A percentile compares a stretch with the other conserved stretches of the same genome.
Conservation (phyloP, 2,888 invertebrate genomes). For the Plusia festucae region DNA sequence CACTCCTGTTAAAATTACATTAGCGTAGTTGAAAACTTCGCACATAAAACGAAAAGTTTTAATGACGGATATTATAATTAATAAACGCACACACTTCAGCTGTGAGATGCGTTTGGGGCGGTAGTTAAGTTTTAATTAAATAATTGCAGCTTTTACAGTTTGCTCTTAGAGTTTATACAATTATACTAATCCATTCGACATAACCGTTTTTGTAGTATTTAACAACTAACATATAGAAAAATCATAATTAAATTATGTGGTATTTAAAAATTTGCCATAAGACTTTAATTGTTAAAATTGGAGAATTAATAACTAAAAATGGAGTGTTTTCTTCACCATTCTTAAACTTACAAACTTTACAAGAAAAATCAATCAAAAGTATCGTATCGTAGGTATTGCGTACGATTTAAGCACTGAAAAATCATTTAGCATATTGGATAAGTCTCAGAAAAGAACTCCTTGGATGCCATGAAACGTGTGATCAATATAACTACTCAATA, state of each 20-base stretch:
- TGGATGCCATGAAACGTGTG: conserved; percentile 14
- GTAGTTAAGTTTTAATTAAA: conserved; percentile 23
- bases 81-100: conserved; percentile 37
- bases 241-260: too few relatives aligned
- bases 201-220: too few relatives aligned
- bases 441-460: conserved; percentile 5
- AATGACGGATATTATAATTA: conserved; percentile 38
- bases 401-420: too few relatives aligned
- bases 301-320: too few relatives aligned
- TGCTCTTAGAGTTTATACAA: too few relatives aligned
- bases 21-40: conserved; percentile 47
- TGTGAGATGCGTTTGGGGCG: conserved; percentile 8
- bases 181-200: too few relatives aligned
- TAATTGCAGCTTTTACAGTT: neutral
- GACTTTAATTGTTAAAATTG: too few relatives aligned
- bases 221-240: too few relatives aligned
- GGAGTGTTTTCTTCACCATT: neutral
- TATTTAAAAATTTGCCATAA: too few relatives aligned
- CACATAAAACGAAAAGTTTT: conserved; percentile 49
- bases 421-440: neutral
- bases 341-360: too few relatives aligned
- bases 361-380: too few relatives aligned
- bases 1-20: conserved; percentile 51
- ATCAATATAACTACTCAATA: conserved; percentile 36
- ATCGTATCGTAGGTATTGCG: too few relatives aligned